A percentile compares a stretch with the other conserved stretches of the same genome.
Evolutionary conservation across 37 sponge, comb jelly and placozoan genomes (phyloP).

Genomic region (Beroe forskalii): DNA sequence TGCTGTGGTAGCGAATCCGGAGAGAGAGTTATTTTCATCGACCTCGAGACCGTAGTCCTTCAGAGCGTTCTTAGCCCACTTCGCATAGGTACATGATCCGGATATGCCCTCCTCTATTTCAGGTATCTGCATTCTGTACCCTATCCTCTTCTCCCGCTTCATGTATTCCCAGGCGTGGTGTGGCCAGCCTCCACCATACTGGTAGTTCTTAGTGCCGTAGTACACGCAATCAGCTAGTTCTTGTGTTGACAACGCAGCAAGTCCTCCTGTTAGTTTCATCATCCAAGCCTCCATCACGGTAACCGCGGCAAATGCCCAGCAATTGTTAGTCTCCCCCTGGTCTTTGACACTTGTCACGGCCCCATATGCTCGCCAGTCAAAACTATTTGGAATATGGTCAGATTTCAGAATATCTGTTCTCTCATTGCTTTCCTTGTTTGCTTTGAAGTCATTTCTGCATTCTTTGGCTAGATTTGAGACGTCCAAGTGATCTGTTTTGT

Average conservation of each 20-base stretch:
- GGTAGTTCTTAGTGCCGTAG: background rate
- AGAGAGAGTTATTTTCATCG: background rate
- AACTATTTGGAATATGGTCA: background rate
- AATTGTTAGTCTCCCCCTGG: background rate
- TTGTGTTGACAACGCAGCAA: background rate
- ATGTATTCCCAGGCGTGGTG: background rate
- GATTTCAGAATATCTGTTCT: background rate
- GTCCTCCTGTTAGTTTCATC: background rate
- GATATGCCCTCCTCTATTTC: background rate
- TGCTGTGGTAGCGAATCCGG: background rate
- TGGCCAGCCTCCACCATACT: background rate
- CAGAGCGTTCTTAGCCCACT: background rate
- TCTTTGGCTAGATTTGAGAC: background rate
- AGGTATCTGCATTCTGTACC: background rate
- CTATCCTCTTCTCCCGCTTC: background rate
- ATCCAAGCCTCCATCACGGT: background rate
- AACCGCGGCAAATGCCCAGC: background rate
- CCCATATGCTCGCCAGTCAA: conserved; percentile 25
- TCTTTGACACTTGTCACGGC: conserved; percentile 30
- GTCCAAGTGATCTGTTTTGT: background rate
- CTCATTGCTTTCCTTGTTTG: background rate
- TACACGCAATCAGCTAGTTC: background rate
- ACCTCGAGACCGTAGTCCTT: background rate
- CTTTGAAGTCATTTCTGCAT: background rate
- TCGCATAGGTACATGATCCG: background rate